Evolutionary conservation across 2,797 vertebrate species (phyloP).

Genomic region (Tauraco hartlaubi): DNA sequence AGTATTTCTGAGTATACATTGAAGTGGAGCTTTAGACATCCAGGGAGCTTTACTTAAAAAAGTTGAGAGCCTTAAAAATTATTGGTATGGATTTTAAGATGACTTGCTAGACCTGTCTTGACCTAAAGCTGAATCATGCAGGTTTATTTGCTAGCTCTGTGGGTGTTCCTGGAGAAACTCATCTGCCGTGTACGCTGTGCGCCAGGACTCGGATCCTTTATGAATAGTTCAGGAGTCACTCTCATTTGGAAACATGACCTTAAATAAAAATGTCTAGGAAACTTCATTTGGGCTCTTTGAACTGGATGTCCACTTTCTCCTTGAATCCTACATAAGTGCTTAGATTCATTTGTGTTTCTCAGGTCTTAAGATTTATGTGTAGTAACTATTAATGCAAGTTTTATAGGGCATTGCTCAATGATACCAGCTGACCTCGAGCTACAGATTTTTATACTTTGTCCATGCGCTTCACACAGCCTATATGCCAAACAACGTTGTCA

Average conservation of each 20-base stretch:
- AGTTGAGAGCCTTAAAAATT: background rate
- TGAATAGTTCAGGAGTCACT: background rate
- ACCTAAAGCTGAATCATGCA: background rate
- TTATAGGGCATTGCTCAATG: background rate
- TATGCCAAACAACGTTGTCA: background rate
- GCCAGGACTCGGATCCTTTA: background rate
- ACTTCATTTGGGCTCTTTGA: background rate
- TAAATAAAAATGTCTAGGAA: background rate
- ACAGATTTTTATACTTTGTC: background rate
- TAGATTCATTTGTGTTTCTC: background rate
- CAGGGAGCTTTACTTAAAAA: background rate
- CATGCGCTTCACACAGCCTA: background rate
- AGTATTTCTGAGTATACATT: background rate
- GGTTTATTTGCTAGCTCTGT: background rate
- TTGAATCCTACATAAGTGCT: background rate
- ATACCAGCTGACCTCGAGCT: background rate
- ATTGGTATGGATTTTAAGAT: background rate
- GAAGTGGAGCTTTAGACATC: background rate
- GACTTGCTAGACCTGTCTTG: background rate
- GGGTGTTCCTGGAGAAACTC: background rate
- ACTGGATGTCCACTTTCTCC: background rate
- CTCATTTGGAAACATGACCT: background rate
- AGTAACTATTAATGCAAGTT: background rate
- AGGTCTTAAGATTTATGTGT: background rate
- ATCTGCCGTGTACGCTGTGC: background rate